These are phyloP conservation scores for Apeltes quadracus DNA, from an alignment of 2,113 vertebrate species.

Conservation along the genomic window DNA sequence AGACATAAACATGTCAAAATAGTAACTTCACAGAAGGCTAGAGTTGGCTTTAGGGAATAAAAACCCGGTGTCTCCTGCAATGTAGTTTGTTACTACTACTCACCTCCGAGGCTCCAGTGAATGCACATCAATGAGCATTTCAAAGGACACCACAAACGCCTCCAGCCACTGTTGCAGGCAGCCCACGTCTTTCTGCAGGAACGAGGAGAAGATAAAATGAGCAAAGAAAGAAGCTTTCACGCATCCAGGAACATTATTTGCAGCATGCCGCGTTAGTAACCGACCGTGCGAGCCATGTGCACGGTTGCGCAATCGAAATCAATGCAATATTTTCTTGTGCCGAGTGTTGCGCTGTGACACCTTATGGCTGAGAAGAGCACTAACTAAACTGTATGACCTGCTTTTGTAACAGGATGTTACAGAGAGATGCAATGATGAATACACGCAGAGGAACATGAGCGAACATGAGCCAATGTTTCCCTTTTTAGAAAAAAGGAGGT, in stretches of 20 bases:
- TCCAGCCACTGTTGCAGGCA: slow-evolving; percentile 96
- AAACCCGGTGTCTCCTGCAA: background rate
- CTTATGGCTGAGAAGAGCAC: slow-evolving; percentile 11
- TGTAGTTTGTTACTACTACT: slow-evolving; percentile 45
- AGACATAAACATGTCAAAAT: slow-evolving; percentile 42
- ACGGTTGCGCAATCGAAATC: background rate
- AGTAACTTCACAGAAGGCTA: slow-evolving; percentile 21
- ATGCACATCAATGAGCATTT: slow-evolving; percentile 88
- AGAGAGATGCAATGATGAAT: slow-evolving; percentile 45
- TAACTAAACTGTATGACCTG: slow-evolving; percentile 48
- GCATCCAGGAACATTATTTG: background rate
- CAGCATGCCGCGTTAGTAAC: background rate
- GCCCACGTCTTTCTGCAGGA: slow-evolving; percentile 88
- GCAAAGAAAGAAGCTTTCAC: background rate
- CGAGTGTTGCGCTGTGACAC: background rate
- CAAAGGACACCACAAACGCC: slow-evolving; percentile 88
- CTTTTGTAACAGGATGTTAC: slow-evolving; percentile 77
- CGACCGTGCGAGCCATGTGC: background rate
- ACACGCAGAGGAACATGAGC: slow-evolving; percentile 47
- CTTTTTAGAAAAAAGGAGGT: slow-evolving; percentile 50
- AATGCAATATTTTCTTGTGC: background rate
- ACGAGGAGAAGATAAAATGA: slow-evolving; percentile 19
- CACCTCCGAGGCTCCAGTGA: slow-evolving; percentile 91
- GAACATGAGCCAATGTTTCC: slow-evolving; percentile 65
- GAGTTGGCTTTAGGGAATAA: slow-evolving; percentile 21